Percentiles rank a stretch among this genome's conserved stretches.
These are phyloP conservation scores for Laticauda colubrina DNA, from an alignment of 2,113 vertebrate species.

Conservation along the genomic window DNA sequence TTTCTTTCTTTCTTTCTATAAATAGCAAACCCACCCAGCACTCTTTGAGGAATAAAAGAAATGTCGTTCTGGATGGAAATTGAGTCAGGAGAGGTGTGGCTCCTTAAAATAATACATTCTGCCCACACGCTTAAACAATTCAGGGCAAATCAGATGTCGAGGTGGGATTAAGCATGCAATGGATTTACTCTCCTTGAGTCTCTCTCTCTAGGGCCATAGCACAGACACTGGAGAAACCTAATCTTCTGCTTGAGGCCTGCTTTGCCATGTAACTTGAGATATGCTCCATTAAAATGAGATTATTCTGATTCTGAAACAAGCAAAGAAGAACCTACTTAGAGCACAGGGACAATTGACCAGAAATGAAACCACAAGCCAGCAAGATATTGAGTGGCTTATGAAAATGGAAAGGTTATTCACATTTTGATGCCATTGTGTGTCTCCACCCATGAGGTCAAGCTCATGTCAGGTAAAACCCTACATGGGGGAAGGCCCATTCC, in stretches of 20 bases:
- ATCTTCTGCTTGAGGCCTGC: conserved; percentile 8
- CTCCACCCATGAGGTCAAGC: conserved; percentile 13
- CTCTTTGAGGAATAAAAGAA: conserved; percentile 40
- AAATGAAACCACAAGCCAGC: conserved; percentile 7
- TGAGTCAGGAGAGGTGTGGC: conserved; percentile 67
- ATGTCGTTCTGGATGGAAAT: conserved; percentile 51
- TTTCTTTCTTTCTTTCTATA: conserved; percentile 61
- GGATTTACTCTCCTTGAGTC: conserved; percentile 28
- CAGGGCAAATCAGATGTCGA: conserved; percentile 16
- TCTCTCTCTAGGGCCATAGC: background rate
- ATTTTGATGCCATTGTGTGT: background rate
- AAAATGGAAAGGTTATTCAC: conserved; percentile 10
- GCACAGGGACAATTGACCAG: conserved; percentile 5
- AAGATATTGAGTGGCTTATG: background rate
- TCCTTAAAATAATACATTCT: conserved; percentile 46
- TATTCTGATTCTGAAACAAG: conserved; percentile 20
- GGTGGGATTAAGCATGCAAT: conserved; percentile 21
- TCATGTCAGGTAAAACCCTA: conserved; percentile 15
- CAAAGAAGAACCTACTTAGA: background rate
- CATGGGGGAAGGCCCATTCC: background rate
- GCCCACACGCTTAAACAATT: conserved; percentile 44
- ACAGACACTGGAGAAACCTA: conserved; percentile 34
- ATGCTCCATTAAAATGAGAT: conserved; percentile 34
- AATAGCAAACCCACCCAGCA: conserved; percentile 51
- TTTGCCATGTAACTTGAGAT: conserved; percentile 25